A percentile compares a stretch with the other conserved stretches of the same genome.
Conservation (phyloP, 2,888 invertebrate species). For the Synanthedon myopaeformis region DNA sequence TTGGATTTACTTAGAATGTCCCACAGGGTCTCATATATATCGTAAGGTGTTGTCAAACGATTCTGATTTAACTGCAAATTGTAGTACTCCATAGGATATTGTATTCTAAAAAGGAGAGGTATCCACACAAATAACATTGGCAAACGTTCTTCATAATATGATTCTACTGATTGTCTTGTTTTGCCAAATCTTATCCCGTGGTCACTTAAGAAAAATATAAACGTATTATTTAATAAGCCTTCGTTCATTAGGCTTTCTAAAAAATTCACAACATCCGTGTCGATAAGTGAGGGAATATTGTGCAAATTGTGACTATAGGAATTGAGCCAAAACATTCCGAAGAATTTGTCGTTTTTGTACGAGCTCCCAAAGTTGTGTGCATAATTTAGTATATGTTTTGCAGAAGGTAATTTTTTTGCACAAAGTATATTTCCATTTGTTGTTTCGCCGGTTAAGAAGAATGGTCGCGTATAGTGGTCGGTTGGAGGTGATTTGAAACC, state of each 20-base stretch:
- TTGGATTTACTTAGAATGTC: conserved; percentile 69
- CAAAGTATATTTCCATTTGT: conserved; percentile 44
- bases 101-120: conserved; percentile 71
- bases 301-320: conserved; percentile 78
- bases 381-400: conserved; percentile 75
- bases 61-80: conserved; percentile 74
- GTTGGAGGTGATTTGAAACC: conserved; percentile 81
- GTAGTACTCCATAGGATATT: conserved; percentile 62
- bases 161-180: conserved; percentile 74
- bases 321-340: conserved; percentile 82
- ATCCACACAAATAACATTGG: conserved; percentile 80
- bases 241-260: conserved; percentile 61
- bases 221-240: conserved; percentile 72
- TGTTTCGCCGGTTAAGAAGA: conserved; percentile 74
- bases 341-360: conserved; percentile 72
- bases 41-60: conserved; percentile 79
- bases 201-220: conserved; percentile 80
- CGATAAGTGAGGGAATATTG: conserved; percentile 75
- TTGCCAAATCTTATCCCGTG: conserved; percentile 81
- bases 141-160: conserved; percentile 81
- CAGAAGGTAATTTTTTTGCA: conserved; percentile 61
- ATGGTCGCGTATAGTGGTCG: conserved; percentile 84
- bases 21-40: conserved; percentile 77
- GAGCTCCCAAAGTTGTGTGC: conserved; percentile 72
- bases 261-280: conserved; percentile 66